phyloP scores from a whole-genome alignment of 2,888 invertebrate species.

The Tenthredo amoena region DNA sequence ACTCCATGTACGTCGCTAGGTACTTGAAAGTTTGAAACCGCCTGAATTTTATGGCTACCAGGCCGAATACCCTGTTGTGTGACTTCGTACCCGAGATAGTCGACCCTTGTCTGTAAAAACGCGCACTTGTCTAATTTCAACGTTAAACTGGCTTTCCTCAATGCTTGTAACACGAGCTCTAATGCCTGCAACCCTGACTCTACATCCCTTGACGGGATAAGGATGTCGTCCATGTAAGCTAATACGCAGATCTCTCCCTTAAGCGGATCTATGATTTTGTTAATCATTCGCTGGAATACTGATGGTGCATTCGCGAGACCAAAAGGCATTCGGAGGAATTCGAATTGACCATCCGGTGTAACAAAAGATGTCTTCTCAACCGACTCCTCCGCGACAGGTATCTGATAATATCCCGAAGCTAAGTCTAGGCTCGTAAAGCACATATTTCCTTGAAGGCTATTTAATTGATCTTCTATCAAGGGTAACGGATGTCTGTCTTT shows the following conservation, averaged over 20 bases:
- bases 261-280: background rate
- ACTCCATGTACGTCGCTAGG: too few relatives aligned
- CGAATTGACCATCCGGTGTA: constrained; percentile 1
- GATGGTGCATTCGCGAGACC: constrained; percentile 21
- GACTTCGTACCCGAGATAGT: constrained; percentile 54
- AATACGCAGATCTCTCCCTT: constrained; percentile 14
- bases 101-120: constrained; percentile 53
- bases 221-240: constrained; percentile 17
- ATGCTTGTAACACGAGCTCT: constrained; percentile 34
- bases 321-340: constrained; percentile 27
- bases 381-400: background rate
- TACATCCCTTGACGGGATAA: background rate
- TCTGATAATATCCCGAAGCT: background rate
- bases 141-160: constrained; percentile 48
- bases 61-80: too few relatives aligned
- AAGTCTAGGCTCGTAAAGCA: constrained; percentile 9
- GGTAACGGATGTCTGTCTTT: constrained; percentile 40
- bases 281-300: background rate
- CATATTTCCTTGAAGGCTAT: constrained; percentile 6
- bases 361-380: constrained; percentile 16
- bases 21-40: too few relatives aligned
- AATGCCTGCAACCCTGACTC: constrained; percentile 27
- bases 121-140: constrained; percentile 58
- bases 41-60: too few relatives aligned
- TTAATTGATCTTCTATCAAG: constrained; percentile 34